Evolutionary conservation across 2,797 vertebrate genomes (phyloP).

Genomic region (Cryptoblepharus egeriae): DNA sequence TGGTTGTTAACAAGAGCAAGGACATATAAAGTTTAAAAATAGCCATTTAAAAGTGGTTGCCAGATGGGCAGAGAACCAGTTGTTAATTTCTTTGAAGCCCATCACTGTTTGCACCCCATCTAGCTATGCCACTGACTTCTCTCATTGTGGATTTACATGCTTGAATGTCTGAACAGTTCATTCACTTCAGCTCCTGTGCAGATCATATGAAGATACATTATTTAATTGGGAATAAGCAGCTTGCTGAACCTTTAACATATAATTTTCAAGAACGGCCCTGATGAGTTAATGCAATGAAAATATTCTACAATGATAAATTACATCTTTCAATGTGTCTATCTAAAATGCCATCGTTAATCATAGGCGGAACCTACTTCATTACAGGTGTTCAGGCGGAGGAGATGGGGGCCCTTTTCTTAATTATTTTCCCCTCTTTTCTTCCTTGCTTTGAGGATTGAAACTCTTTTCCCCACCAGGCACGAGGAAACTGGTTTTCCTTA

Average conservation of each 20-base stretch:
- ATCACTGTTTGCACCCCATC: too few species aligned
- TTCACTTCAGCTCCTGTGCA: conserved; percentile 22
- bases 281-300: conserved; percentile 52
- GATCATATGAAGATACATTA: conserved; percentile 31
- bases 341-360: conserved; percentile 48
- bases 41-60: too few species aligned
- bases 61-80: too few species aligned
- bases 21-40: too few species aligned
- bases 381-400: conserved; percentile 58
- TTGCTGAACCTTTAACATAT: conserved; percentile 29
- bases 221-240: conserved; percentile 31
- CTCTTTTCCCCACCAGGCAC: conserved; percentile 55
- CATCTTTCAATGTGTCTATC: conserved; percentile 42
- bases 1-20: too few species aligned
- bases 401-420: conserved; percentile 57
- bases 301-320: conserved; percentile 47
- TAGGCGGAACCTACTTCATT: conserved; percentile 59
- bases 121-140: too few species aligned
- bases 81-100: too few species aligned
- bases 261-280: conserved; percentile 50
- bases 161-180: not conserved
- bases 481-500: conserved; percentile 69
- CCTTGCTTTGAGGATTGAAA: conserved; percentile 43
- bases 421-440: conserved; percentile 58
- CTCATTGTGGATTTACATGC: not conserved